Evolutionary conservation across 2,888 invertebrate species (phyloP).

Genomic region (Synanthedon formicaeformis): DNA sequence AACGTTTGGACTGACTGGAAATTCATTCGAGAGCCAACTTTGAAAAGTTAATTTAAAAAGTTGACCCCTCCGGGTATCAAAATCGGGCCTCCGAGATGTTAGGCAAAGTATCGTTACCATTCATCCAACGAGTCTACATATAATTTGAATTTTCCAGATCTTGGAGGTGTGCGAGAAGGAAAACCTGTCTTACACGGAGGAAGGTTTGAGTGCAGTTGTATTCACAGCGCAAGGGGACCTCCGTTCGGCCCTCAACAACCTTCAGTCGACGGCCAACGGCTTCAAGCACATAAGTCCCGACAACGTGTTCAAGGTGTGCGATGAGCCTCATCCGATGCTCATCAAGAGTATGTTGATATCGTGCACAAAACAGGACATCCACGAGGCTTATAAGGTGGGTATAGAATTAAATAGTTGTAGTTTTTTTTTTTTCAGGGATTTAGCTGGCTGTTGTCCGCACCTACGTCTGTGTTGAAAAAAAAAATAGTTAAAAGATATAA

Average conservation of each 20-base stretch:
- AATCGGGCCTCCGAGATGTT: too few species aligned
- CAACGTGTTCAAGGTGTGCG: slow-evolving; percentile 98
- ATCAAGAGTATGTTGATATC: slow-evolving; percentile 91
- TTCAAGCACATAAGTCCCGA: slow-evolving; percentile 91
- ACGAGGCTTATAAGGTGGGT: slow-evolving; percentile 80
- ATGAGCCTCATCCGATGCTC: slow-evolving; percentile 97
- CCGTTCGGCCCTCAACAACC: slow-evolving; percentile 96
- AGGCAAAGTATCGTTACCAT: too few species aligned
- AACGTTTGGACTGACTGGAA: too few species aligned
- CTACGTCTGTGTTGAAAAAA: too few species aligned
- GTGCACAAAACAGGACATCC: slow-evolving; percentile 84
- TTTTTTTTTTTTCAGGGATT: neutral
- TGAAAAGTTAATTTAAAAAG: too few species aligned
- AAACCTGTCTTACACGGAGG: slow-evolving; percentile 83
- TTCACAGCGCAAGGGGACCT: slow-evolving; percentile 99
- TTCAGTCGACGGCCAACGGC: slow-evolving; percentile 91
- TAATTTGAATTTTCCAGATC: slow-evolving; percentile 22
- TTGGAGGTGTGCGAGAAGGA: slow-evolving; percentile 57
- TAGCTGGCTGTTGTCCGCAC: too few species aligned
- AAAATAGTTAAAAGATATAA: too few species aligned
- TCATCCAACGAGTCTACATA: too few species aligned
- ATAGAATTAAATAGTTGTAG: neutral
- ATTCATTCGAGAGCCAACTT: too few species aligned
- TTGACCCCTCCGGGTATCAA: too few species aligned
- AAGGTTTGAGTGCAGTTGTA: slow-evolving; percentile 95